Evolutionary conservation across 2,113 vertebrate species (phyloP).

Genomic region (Paraplagusia blochii): DNA sequence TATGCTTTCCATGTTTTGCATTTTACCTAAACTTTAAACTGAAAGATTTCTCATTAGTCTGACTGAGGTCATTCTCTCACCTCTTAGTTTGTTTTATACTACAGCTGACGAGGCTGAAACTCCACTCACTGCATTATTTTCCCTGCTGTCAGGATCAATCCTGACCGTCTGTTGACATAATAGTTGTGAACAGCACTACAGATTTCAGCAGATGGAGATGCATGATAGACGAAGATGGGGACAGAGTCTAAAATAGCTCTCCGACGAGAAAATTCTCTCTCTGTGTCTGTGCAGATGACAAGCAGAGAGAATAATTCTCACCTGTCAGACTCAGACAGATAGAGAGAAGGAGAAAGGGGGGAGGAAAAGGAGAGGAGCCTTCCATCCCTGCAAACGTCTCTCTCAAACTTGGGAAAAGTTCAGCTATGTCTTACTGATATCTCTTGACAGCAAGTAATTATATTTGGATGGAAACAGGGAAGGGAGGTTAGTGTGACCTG

Average conservation of each 20-base stretch:
- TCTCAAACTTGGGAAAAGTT: conserved; percentile 56
- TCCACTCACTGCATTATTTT: conserved; percentile 53
- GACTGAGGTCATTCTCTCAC: conserved; percentile 14
- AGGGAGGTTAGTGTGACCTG: conserved; percentile 52
- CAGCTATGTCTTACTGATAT: conserved; percentile 53
- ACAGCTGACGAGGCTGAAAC: conserved; percentile 44
- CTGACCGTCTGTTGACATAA: conserved; percentile 57
- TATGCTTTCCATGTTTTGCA: too few species aligned
- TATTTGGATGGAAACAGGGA: conserved; percentile 44
- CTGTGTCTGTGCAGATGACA: conserved; percentile 60
- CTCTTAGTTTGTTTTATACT: conserved; percentile 12
- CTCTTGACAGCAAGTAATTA: conserved; percentile 65
- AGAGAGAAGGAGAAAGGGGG: conserved; percentile 23
- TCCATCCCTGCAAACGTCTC: conserved; percentile 44
- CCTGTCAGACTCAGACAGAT: conserved; percentile 63
- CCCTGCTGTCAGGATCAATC: conserved; percentile 58
- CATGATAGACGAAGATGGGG: conserved; percentile 56
- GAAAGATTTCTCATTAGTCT: neutral
- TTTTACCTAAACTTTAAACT: too few species aligned
- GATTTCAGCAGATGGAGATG: conserved; percentile 64
- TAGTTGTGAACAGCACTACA: conserved; percentile 61
- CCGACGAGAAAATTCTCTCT: conserved; percentile 48
- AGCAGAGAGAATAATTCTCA: conserved; percentile 68
- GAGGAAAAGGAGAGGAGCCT: conserved; percentile 24
- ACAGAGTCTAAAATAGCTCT: conserved; percentile 63